phyloP scores from a whole-genome alignment of 2,888 invertebrate species.

The Yponomeuta cagnagella region DNA sequence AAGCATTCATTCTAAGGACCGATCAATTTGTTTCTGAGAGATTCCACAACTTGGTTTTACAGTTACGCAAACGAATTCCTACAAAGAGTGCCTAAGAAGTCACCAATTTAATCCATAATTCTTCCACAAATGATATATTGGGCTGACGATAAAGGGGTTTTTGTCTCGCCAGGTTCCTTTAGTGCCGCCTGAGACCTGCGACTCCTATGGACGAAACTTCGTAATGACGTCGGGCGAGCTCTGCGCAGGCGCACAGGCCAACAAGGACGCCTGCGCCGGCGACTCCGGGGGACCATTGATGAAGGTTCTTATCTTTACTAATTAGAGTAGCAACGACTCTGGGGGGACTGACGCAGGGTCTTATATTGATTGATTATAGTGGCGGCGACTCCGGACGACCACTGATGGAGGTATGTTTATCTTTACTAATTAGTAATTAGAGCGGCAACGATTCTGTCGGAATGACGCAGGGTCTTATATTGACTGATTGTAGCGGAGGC shows the following conservation, averaged over 20 bases:
- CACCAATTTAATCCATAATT: too few relatives aligned
- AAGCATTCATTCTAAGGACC: too few relatives aligned
- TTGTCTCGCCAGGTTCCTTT: slow-evolving; percentile 42
- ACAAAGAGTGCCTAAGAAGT: too few relatives aligned
- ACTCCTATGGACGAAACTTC: slow-evolving; percentile 44
- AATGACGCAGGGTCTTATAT: too few relatives aligned
- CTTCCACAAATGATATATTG: not conserved
- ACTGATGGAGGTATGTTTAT: slow-evolving; percentile 52
- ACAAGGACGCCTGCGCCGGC: slow-evolving; percentile 77
- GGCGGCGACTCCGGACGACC: slow-evolving; percentile 77
- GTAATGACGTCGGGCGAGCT: slow-evolving; percentile 50
- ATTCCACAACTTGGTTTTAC: too few relatives aligned
- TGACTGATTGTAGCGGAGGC: too few relatives aligned
- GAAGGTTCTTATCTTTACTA: slow-evolving; percentile 42
- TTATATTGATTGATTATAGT: too few relatives aligned
- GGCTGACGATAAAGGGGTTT: not conserved
- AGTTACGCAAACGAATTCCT: too few relatives aligned
- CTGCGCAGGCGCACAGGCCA: slow-evolving; percentile 73
- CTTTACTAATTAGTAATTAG: not conserved
- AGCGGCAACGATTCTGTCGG: too few relatives aligned
- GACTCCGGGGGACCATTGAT: slow-evolving; percentile 79
- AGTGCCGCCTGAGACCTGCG: slow-evolving; percentile 39
- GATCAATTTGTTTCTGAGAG: too few relatives aligned
- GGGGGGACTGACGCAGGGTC: too few relatives aligned
- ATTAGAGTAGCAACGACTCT: too few relatives aligned